Evolutionary conservation across 2,888 invertebrate species (phyloP).

Genomic region (Hyposoter didymator): DNA sequence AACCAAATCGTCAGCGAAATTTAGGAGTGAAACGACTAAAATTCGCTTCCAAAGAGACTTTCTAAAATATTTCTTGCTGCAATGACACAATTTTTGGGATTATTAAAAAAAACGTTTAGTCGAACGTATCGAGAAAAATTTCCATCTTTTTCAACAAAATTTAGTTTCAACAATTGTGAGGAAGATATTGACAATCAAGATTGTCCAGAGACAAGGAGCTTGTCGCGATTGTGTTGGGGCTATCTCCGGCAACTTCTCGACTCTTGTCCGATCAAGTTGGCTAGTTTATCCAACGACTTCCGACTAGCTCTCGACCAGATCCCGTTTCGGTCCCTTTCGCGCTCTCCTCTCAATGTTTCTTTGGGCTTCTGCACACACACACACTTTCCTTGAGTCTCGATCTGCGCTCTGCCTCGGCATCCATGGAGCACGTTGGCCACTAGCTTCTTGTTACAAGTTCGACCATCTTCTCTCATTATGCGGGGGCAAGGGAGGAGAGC

Average conservation of each 20-base stretch:
- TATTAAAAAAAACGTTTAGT: no score
- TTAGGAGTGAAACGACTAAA: no score
- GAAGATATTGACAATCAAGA: background rate
- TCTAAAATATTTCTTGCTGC: no score
- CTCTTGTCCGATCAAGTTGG: background rate
- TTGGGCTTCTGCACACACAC: background rate
- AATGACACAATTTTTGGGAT: no score
- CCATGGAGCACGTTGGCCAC: slow-evolving; percentile 57
- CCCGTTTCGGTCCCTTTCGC: background rate
- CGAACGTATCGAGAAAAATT: no score
- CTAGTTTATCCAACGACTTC: slow-evolving; percentile 63
- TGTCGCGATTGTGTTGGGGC: slow-evolving; percentile 10
- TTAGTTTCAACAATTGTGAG: no score
- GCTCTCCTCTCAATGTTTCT: slow-evolving; percentile 14
- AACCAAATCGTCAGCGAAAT: no score
- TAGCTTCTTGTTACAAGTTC: slow-evolving; percentile 71
- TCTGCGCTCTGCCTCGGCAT: slow-evolving; percentile 54
- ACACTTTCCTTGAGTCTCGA: background rate
- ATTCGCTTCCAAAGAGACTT: no score
- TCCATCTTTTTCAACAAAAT: no score
- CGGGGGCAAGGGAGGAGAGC: slow-evolving; percentile 4
- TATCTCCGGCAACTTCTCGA: background rate
- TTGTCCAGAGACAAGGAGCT: background rate
- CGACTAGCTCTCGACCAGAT: slow-evolving; percentile 7
- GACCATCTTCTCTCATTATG: slow-evolving; percentile 68